Evolutionary conservation across 2,888 invertebrate genomes (phyloP).

Genomic region (Parapristionchus giblindavisi): DNA sequence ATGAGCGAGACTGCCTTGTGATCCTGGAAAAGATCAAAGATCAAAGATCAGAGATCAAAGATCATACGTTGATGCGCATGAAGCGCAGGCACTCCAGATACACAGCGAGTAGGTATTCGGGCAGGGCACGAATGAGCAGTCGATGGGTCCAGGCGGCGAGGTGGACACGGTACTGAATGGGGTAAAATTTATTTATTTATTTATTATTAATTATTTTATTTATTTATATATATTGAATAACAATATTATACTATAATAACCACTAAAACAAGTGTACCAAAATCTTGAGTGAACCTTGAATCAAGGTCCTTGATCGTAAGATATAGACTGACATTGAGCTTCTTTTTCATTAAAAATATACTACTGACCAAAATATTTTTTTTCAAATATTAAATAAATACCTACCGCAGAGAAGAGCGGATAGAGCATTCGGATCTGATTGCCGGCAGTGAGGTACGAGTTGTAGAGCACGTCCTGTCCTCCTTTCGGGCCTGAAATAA

Average conservation of each 20-base stretch:
- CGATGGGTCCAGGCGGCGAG: slow-evolving; percentile 48
- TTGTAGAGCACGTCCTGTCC: slow-evolving; percentile 29
- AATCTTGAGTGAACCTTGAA: no score
- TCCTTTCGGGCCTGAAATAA: slow-evolving; percentile 10
- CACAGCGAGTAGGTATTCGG: slow-evolving; percentile 49
- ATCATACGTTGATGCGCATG: slow-evolving; percentile 41
- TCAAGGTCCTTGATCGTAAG: no score
- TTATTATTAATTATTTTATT: no score
- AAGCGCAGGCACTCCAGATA: slow-evolving; percentile 59
- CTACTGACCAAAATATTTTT: no score
- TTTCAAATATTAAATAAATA: no score
- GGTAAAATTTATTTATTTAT: no score
- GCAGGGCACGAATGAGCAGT: slow-evolving; percentile 53
- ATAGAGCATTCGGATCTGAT: background rate
- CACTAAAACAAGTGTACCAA: background rate
- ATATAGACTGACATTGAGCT: no score
- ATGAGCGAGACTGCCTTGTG: no score
- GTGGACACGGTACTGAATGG: slow-evolving; percentile 43
- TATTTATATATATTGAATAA: no score
- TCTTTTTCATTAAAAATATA: no score
- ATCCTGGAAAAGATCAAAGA: no score
- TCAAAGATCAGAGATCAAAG: no score
- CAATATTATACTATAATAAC: background rate
- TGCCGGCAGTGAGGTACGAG: background rate
- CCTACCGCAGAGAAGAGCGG: slow-evolving; percentile 15